phyloP scores from a whole-genome alignment of 2,113 vertebrate species.

The Strix aluco region DNA sequence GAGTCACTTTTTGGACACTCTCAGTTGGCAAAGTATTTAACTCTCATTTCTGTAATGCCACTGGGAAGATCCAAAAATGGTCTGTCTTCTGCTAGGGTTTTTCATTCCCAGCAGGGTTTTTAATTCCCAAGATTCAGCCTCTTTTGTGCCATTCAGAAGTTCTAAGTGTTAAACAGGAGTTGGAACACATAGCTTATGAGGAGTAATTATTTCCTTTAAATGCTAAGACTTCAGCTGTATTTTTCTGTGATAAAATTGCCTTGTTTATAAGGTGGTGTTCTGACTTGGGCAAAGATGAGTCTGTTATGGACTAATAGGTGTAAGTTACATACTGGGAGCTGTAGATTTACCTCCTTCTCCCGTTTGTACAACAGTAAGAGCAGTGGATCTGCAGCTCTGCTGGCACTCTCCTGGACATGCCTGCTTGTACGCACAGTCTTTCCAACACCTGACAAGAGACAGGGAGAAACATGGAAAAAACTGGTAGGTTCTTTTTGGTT shows the following conservation, averaged over 20 bases:
- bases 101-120: background rate
- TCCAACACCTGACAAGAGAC: constrained; percentile 81
- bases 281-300: background rate
- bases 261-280: background rate
- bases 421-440: constrained; percentile 86
- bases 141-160: background rate
- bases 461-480: constrained; percentile 91
- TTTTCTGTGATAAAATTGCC: background rate
- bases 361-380: constrained; percentile 82
- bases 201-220: background rate
- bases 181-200: background rate
- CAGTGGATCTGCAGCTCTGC: constrained; percentile 87
- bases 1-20: background rate
- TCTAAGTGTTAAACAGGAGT: background rate
- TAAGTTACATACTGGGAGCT: background rate
- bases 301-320: background rate
- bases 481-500: constrained; percentile 79
- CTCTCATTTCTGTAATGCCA: background rate
- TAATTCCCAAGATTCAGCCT: background rate
- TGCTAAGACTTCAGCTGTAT: background rate
- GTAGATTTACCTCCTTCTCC: background rate
- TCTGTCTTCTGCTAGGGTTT: background rate
- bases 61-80: background rate
- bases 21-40: background rate
- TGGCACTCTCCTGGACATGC: constrained; percentile 93